Evolutionary conservation across 2,797 vertebrate genomes (phyloP).

Genomic region (Chromobotia macracanthus): DNA sequence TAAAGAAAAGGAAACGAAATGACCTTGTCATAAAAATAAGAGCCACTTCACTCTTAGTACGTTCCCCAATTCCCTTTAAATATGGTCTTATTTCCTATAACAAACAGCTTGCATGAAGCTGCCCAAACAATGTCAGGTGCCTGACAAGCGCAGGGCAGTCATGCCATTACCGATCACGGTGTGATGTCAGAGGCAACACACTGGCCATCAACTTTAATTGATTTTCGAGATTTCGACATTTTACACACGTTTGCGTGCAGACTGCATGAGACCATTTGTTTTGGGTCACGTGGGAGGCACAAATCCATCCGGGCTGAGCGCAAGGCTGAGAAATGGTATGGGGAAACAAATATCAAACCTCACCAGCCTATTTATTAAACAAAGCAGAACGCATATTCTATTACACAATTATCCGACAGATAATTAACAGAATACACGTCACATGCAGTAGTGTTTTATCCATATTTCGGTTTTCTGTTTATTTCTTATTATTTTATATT

Average conservation of each 20-base stretch:
- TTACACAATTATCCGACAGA: background rate
- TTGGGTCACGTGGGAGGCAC: constrained; percentile 41
- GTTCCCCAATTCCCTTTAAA: background rate
- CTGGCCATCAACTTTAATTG: constrained; percentile 51
- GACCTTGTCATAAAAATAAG: background rate
- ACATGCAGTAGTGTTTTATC: background rate
- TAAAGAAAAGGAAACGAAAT: background rate
- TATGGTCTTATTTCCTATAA: background rate
- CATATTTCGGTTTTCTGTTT: background rate
- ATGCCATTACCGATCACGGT: constrained; percentile 52
- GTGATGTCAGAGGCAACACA: constrained; percentile 34
- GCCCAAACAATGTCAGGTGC: constrained; percentile 11
- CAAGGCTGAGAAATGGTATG: constrained; percentile 37
- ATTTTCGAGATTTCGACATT: constrained; percentile 41
- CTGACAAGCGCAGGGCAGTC: constrained; percentile 47
- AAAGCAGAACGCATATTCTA: background rate
- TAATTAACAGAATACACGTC: background rate
- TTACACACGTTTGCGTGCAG: constrained; percentile 55
- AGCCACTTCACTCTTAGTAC: background rate
- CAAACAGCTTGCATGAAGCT: background rate
- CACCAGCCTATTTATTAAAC: constrained; percentile 16
- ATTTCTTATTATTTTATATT: too few species aligned
- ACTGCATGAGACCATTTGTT: constrained; percentile 53
- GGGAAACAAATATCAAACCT: constrained; percentile 32
- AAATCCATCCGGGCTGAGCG: constrained; percentile 49